These are phyloP conservation scores for Aphis craccivora DNA, from an alignment of 1,140 invertebrate genomes.

Conservation along the genomic window DNA sequence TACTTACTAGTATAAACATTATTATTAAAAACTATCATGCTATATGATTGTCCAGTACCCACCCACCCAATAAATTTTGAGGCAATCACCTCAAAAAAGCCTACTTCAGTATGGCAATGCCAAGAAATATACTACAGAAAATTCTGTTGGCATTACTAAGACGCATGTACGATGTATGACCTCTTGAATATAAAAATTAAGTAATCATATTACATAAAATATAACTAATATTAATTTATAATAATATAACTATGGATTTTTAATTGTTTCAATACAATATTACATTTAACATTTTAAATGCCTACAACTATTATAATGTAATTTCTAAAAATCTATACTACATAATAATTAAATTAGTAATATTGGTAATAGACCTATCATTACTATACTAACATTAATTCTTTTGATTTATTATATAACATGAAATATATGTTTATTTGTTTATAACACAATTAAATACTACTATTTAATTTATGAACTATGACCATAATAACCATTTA, in stretches of 20 bases:
- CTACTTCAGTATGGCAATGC: no score
- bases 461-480: conserved; percentile 23
- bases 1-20: no score
- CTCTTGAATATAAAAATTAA: background rate
- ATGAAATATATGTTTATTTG: conserved; percentile 17
- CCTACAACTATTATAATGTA: background rate
- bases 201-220: background rate
- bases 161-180: background rate
- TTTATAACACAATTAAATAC: background rate
- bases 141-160: no score
- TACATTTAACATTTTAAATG: background rate
- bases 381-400: background rate
- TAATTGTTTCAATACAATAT: background rate
- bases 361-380: background rate
- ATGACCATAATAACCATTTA: conserved; percentile 8
- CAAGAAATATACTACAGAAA: no score
- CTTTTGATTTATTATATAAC: conserved; percentile 10
- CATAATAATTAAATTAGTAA: background rate
- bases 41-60: no score
- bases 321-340: conserved; percentile 6
- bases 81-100: no score
- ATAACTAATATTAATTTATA: conserved; percentile 15
- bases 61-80: no score
- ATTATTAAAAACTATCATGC: no score
- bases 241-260: background rate